These are phyloP conservation scores for Nasonia oneida DNA, from an alignment of 2,888 invertebrate genomes.

Conservation along the genomic window DNA sequence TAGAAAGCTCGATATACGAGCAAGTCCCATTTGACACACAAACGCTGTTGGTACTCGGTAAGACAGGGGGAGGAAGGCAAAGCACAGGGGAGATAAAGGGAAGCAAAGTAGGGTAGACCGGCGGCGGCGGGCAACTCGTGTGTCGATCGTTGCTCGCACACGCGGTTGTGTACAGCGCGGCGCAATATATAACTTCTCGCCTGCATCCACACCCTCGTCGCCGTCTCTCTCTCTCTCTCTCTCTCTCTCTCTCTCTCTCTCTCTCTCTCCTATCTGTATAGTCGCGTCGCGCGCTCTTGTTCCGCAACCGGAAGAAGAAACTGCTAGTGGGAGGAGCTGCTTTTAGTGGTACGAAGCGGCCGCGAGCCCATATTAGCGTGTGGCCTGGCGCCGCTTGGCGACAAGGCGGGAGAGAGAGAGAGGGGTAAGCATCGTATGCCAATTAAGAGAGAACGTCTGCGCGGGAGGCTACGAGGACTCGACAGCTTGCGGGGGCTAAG, in stretches of 20 bases:
- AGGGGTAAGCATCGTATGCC: slow-evolving; percentile 69
- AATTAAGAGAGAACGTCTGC: slow-evolving; percentile 74
- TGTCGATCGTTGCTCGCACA: slow-evolving; percentile 10
- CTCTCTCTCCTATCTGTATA: background rate
- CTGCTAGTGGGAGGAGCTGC: slow-evolving; percentile 48
- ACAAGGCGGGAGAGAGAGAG: background rate
- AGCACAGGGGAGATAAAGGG: background rate
- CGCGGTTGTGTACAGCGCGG: background rate
- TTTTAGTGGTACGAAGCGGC: slow-evolving; percentile 63
- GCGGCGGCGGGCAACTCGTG: background rate
- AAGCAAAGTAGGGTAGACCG: slow-evolving; percentile 8
- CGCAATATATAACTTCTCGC: slow-evolving; percentile 13
- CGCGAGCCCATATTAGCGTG: slow-evolving; percentile 30
- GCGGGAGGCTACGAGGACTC: slow-evolving; percentile 64
- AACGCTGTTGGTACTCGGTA: background rate
- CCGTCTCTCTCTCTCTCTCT: background rate
- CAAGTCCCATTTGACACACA: background rate
- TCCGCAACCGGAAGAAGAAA: background rate
- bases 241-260: background rate
- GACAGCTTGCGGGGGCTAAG: slow-evolving; percentile 75
- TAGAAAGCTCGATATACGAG: background rate
- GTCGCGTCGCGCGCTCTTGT: background rate
- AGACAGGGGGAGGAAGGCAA: background rate
- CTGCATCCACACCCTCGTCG: background rate
- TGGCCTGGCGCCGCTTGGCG: slow-evolving; percentile 53